Percentiles rank a stretch among this genome's conserved stretches.
phyloP scores from a whole-genome alignment of 2,113 vertebrate genomes.

The Rhabdornis inornatus region DNA sequence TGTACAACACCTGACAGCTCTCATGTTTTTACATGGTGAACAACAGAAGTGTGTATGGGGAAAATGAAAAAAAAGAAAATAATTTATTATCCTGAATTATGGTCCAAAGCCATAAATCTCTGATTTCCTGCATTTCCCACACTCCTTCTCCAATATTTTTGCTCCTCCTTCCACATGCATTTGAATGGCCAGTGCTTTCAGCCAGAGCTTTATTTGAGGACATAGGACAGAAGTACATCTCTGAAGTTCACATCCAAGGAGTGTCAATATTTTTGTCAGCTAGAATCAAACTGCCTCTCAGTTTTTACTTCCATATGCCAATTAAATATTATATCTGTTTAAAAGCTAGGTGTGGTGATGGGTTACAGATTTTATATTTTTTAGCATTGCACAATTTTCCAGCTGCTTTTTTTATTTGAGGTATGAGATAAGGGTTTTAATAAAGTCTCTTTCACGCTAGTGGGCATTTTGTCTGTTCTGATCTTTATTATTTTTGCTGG shows the following conservation, averaged over 20 bases:
- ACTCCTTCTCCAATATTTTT: not conserved
- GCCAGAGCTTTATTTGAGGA: not conserved
- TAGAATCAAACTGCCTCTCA: not conserved
- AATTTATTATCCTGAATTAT: not conserved
- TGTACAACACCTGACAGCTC: not conserved
- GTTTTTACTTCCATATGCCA: not conserved
- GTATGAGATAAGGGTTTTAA: not conserved
- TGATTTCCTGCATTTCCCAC: not conserved
- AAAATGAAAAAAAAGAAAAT: rapidly evolving
- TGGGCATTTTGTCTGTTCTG: not conserved
- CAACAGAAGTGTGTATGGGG: rapidly evolving
- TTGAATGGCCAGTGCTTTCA: not conserved
- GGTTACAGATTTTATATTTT: not conserved
- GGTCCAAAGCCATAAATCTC: not conserved
- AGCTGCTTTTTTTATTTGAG: not conserved
- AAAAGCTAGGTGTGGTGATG: not conserved
- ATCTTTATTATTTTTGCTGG: not conserved
- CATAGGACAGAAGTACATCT: not conserved
- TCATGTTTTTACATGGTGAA: not conserved
- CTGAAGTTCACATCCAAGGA: not conserved
- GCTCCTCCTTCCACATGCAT: not conserved
- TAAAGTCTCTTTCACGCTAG: not conserved
- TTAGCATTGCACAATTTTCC: not conserved
- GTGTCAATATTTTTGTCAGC: not conserved
- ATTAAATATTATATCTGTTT: not conserved